These are phyloP conservation scores for Abrostola tripartita DNA, from an alignment of 2,888 invertebrate species.

Conservation along the genomic window DNA sequence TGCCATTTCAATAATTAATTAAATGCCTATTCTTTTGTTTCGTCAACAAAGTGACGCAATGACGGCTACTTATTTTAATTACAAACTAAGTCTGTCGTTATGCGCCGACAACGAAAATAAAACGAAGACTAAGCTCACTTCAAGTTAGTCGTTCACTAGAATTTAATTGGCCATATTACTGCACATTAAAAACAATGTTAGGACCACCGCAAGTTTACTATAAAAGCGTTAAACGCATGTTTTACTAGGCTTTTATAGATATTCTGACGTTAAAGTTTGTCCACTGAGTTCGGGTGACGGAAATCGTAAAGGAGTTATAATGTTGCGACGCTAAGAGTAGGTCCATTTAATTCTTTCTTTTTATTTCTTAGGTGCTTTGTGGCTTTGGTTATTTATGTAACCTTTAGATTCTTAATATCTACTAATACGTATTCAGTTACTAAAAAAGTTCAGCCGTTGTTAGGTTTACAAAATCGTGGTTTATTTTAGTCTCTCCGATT, in stretches of 20 bases:
- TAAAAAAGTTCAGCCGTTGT: too few relatives aligned
- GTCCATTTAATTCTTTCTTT: slow-evolving; percentile 5
- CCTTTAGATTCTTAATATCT: too few relatives aligned
- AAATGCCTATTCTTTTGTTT: slow-evolving; percentile 17
- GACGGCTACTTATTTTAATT: slow-evolving; percentile 31
- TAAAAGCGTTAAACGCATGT: slow-evolving; percentile 75
- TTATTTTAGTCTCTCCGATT: too few relatives aligned
- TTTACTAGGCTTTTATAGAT: slow-evolving; percentile 78
- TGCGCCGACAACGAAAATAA: slow-evolving; percentile 56
- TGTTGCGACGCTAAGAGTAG: slow-evolving; percentile 23
- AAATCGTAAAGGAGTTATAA: slow-evolving; percentile 57
- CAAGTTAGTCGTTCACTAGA: slow-evolving; percentile 69
- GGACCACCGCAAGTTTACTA: slow-evolving; percentile 81
- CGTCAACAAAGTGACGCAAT: slow-evolving; percentile 19
- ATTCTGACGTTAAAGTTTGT: slow-evolving; percentile 61
- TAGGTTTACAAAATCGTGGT: too few relatives aligned
- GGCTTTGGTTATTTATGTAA: too few relatives aligned
- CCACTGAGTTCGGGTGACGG: slow-evolving; percentile 56
- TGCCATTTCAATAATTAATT: not conserved
- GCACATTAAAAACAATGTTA: slow-evolving; percentile 87
- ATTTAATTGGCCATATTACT: slow-evolving; percentile 84
- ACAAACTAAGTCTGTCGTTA: slow-evolving; percentile 29
- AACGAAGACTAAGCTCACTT: slow-evolving; percentile 53
- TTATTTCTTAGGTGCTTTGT: not conserved
- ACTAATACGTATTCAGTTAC: too few relatives aligned